Base-by-base conservation (phyloP, 2,888 invertebrate species). In the Cylloceria caligata region DNA sequence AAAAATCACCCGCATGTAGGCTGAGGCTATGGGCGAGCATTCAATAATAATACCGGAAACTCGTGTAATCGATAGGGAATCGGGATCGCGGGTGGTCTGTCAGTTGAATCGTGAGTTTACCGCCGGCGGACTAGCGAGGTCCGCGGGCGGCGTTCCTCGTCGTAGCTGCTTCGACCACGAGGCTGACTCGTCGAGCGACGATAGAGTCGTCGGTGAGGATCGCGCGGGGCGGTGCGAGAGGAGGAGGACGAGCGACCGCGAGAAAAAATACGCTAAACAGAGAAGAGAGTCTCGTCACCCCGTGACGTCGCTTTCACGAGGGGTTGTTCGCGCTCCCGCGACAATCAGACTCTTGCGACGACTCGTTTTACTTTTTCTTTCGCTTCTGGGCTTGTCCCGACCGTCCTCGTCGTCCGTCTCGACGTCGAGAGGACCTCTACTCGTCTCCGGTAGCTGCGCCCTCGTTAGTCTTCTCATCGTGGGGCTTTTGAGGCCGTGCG, bases 21-120 rank as follows among this genome's bases (percentile, higher is more conserved):
- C 89, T 80, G 79, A 88, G 90, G 91, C 91, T 92, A 92, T 92
- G 91, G 91, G 91, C 91, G 90, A 90, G 90, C 88, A 90, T 89
- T 87, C 88, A 88, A 89, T 90, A 87, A 88, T 83, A 81, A 86
- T 82, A 83, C 83, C 86, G 87, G 87, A 88, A 87, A 86, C 86
- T 86, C 86, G 86, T 86, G 86, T 85, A 85, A 87, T 85, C 67
- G 80, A 76, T 64, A 69, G 79, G 80, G 68, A 81, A 60, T 57
- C 64, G 60, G 65, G 68, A 67, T 69, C 24, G 78, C 62, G 78
- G 72, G 77, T 73, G 67, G 69, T 67, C 77, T 68, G 80, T 47
- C 82, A 83, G 19, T 73, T 62, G 47, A 49, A 55, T 77, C 36
- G 79, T 67, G 21, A 36, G 42, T 57, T 39, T 16, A 83, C 47